Conservation (phyloP, 2,797 vertebrate species). For the Betta splendens region DNA sequence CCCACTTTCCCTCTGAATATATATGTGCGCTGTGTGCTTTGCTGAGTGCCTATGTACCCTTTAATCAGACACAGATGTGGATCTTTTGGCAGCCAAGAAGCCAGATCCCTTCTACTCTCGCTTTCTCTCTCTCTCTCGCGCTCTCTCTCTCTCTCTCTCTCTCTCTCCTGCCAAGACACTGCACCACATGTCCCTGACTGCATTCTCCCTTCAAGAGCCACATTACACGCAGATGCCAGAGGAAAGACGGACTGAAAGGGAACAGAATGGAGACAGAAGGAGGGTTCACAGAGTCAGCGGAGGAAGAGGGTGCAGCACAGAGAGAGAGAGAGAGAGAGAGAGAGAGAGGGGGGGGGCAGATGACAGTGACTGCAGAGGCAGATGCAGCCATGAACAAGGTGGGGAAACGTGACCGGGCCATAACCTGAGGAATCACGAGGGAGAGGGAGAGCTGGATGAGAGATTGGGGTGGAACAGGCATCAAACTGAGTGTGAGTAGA, state of each 20-base stretch:
- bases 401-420: conserved; percentile 7
- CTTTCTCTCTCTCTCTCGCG: conserved; percentile 16
- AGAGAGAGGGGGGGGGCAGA: conserved; percentile 10
- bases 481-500: conserved; percentile 35
- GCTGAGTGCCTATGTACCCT: conserved; percentile 52
- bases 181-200: conserved; percentile 66
- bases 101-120: conserved; percentile 18
- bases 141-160: conserved; percentile 23
- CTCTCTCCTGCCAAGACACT: conserved; percentile 68
- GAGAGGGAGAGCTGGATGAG: conserved; percentile 4
- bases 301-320: background rate
- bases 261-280: conserved; percentile 42
- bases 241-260: conserved; percentile 35
- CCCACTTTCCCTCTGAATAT: too few species aligned
- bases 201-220: conserved; percentile 60
- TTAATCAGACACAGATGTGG: conserved; percentile 81
- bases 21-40: conserved; percentile 23
- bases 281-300: conserved; percentile 13
- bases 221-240: conserved; percentile 65
- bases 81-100: conserved; percentile 67
- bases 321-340: conserved; percentile 6
- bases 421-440: conserved; percentile 6
- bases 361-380: conserved; percentile 4
- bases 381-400: conserved; percentile 11
- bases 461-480: conserved; percentile 20